Conservation (phyloP, 2,113 vertebrate genomes). For the Bos indicus region DNA sequence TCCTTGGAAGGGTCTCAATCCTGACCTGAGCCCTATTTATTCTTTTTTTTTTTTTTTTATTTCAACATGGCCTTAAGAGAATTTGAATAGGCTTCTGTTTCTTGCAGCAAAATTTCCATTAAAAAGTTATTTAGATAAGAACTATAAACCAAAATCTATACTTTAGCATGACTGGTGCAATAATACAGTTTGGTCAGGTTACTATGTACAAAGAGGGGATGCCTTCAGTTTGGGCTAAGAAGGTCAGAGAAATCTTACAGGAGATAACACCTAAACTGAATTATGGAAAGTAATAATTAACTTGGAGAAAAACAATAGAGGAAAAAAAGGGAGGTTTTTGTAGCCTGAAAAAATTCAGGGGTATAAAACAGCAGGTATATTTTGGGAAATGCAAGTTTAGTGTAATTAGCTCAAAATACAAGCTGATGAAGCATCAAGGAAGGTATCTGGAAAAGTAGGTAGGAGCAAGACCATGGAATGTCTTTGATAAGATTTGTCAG, state of each 20-base stretch:
- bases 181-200: background rate
- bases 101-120: background rate
- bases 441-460: background rate
- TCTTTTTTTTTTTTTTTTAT: background rate
- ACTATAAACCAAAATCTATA: background rate
- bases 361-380: background rate
- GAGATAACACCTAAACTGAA: background rate
- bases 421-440: background rate
- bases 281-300: background rate
- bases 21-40: background rate
- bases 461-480: background rate
- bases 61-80: background rate
- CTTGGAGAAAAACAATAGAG: background rate
- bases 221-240: background rate
- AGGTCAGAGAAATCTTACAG: background rate
- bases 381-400: background rate
- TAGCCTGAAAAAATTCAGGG: background rate
- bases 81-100: background rate
- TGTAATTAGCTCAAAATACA: background rate
- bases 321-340: background rate
- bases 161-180: background rate
- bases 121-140: background rate
- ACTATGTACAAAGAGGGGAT: background rate
- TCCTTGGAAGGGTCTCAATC: background rate
- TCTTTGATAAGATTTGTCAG: background rate